Conservation (phyloP, 1,140 invertebrate species). For the Dendroctonus valens region DNA sequence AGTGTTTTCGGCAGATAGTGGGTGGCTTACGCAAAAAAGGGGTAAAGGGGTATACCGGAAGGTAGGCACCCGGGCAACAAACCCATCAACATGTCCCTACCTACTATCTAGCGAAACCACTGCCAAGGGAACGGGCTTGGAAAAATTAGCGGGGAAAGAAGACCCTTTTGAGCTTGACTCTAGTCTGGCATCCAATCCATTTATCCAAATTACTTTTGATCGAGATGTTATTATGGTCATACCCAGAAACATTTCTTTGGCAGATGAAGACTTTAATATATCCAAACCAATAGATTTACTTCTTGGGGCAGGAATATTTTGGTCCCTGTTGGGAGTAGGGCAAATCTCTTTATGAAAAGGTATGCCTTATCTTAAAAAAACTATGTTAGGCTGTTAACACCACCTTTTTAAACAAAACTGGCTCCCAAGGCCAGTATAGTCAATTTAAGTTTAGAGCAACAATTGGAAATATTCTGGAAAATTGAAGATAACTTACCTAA, state of each 20-base stretch:
- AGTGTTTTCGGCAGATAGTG: no score
- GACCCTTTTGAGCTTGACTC: no score
- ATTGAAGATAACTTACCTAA: background rate
- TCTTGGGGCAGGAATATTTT: constrained; percentile 18
- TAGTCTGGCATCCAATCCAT: no score
- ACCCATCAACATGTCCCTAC: no score
- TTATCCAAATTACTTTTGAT: no score
- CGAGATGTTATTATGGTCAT: no score
- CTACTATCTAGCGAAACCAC: no score
- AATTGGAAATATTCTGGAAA: constrained; percentile 4
- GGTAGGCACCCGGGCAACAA: no score
- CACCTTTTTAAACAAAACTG: background rate
- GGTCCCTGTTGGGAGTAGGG: background rate
- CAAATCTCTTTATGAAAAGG: background rate
- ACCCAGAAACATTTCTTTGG: constrained; percentile 3
- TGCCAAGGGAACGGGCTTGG: no score
- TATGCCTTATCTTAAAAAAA: background rate
- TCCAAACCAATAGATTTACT: constrained; percentile 11
- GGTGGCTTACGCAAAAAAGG: no score
- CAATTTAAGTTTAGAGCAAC: background rate
- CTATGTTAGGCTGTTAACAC: background rate
- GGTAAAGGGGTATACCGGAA: no score
- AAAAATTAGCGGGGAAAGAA: no score
- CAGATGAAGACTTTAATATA: constrained; percentile 9
- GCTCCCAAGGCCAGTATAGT: background rate